Conservation (phyloP, 2,113 vertebrate genomes). For the Polypterus senegalus region DNA sequence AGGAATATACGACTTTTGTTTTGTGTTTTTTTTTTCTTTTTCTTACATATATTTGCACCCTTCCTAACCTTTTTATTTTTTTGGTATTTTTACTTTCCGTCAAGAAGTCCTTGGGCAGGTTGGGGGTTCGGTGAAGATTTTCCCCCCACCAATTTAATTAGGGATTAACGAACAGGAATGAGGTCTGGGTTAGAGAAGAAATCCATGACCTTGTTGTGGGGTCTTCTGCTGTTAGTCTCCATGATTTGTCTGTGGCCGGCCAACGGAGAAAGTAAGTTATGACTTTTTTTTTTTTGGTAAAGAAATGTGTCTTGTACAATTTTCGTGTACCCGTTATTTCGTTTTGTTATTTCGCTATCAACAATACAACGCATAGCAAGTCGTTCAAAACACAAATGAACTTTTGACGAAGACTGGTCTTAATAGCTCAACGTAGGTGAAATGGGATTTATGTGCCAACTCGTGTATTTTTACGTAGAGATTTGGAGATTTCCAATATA, state of each 20-base stretch:
- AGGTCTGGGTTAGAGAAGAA: constrained; percentile 62
- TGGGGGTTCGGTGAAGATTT: constrained; percentile 36
- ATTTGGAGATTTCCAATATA: no score
- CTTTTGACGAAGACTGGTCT: no score
- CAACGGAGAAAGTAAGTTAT: constrained; percentile 77
- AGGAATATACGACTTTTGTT: constrained; percentile 6
- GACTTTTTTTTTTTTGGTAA: background rate
- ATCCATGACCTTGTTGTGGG: constrained; percentile 74
- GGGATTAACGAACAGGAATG: constrained; percentile 58
- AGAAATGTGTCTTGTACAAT: no score
- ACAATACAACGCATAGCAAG: no score
- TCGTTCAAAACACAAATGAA: no score
- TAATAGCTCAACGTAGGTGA: no score
- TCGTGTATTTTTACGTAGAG: no score
- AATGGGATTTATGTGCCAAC: no score
- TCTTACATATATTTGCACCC: background rate
- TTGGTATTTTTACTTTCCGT: constrained; percentile 5
- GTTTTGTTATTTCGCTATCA: no score
- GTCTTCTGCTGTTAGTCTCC: constrained; percentile 59
- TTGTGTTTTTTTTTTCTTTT: constrained; percentile 6
- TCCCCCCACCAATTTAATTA: background rate
- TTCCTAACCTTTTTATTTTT: background rate
- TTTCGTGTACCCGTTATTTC: no score
- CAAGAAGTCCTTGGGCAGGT: constrained; percentile 19
- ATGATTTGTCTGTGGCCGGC: constrained; percentile 61